These are phyloP conservation scores for Ascaphus truei DNA, from an alignment of 2,113 vertebrate genomes.

Conservation along the genomic window DNA sequence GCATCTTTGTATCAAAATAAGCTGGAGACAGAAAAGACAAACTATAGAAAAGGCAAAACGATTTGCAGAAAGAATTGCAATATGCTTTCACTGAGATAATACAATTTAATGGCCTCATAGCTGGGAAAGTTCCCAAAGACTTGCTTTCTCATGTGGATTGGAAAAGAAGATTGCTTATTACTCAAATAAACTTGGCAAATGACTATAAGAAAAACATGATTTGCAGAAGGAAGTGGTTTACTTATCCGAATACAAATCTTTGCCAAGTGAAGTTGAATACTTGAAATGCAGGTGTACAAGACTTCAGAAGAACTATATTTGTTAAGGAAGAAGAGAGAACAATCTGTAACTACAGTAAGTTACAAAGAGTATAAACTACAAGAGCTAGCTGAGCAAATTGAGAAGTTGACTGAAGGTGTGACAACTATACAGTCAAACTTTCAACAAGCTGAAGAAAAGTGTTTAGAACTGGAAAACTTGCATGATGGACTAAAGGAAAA, in stretches of 20 bases:
- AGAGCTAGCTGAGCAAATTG: conserved; percentile 48
- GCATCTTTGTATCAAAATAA: conserved; percentile 57
- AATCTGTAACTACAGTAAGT: conserved; percentile 50
- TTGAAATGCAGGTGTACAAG: conserved; percentile 66
- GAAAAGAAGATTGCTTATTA: conserved; percentile 61
- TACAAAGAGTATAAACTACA: conserved; percentile 47
- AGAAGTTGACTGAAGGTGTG: conserved; percentile 45
- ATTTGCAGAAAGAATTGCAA: conserved; percentile 84
- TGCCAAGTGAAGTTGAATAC: conserved; percentile 54
- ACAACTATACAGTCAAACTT: conserved; percentile 42
- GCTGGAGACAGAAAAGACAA: conserved; percentile 66
- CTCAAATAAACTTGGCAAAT: conserved; percentile 62
- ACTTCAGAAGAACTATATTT: conserved; percentile 52
- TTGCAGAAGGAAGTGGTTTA: conserved; percentile 54
- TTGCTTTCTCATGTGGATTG: conserved; percentile 51
- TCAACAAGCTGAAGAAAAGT: conserved; percentile 38
- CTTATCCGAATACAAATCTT: conserved; percentile 51
- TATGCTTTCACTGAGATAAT: conserved; percentile 75
- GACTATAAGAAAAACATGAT: conserved; percentile 51
- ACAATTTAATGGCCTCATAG: conserved; percentile 73
- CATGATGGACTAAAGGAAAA: too few species aligned
- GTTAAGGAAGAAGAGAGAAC: conserved; percentile 57
- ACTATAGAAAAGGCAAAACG: conserved; percentile 73
- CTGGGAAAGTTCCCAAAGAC: conserved; percentile 79
- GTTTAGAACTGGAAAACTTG: conserved; percentile 47